Conservation (phyloP, 2,113 vertebrate genomes). For the Melierax canorus region DNA sequence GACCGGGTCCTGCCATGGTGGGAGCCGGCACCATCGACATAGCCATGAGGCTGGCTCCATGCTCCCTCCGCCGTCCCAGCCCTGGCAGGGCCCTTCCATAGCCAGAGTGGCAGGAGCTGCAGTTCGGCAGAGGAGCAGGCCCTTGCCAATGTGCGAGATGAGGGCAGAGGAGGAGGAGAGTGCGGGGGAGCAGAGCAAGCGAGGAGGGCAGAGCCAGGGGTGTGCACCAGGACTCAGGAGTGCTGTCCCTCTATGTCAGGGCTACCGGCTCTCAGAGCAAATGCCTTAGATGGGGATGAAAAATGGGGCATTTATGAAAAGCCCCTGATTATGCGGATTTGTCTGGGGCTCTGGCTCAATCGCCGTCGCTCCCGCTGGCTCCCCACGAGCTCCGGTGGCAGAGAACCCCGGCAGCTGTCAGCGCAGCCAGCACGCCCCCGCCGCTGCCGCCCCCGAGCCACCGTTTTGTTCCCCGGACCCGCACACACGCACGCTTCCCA, state of each 20-base stretch:
- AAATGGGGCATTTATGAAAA: conserved; percentile 78
- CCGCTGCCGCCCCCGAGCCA: conserved; percentile 76
- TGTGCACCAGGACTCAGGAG: conserved; percentile 13
- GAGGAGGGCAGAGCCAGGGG: neutral
- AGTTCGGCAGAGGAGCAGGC: accelerated
- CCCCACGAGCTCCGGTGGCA: conserved; percentile 69
- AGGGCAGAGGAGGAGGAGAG: neutral
- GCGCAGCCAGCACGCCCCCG: conserved; percentile 68
- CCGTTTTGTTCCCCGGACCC: conserved; percentile 66
- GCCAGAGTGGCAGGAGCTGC: neutral
- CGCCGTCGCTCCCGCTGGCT: conserved; percentile 71
- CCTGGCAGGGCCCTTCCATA: neutral
- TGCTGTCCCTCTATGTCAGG: neutral
- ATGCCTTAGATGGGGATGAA: conserved; percentile 66
- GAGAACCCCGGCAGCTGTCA: conserved; percentile 81
- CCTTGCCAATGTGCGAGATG: accelerated
- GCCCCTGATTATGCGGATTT: conserved; percentile 71
- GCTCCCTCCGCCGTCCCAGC: accelerated
- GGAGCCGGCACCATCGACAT: accelerated
- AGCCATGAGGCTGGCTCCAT: accelerated
- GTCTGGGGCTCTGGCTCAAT: conserved; percentile 69
- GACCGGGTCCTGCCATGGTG: accelerated
- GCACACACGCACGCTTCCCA: conserved; percentile 20
- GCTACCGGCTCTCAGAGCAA: neutral
- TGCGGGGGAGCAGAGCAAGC: accelerated